A percentile compares a stretch with the other conserved stretches of the same genome.
phyloP scores from a whole-genome alignment of 2,888 invertebrate species.

The Drosophila neutralis region DNA sequence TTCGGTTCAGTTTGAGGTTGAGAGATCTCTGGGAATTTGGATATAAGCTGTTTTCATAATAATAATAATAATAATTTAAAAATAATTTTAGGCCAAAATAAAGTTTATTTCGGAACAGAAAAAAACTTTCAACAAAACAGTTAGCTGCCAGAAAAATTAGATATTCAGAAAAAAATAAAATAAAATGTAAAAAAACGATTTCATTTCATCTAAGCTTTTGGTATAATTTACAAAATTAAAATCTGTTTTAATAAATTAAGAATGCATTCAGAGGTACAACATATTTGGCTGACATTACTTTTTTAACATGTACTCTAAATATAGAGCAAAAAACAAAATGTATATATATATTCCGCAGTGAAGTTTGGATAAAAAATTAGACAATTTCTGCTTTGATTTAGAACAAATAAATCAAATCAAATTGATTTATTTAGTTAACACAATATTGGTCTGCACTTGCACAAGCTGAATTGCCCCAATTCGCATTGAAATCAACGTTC shows the following conservation, averaged over 20 bases:
- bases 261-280: not conserved
- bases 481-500: not conserved
- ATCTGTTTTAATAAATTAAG: not conserved
- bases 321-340: not conserved
- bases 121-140: not conserved
- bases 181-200: not conserved
- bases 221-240: not conserved
- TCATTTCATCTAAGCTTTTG: not conserved
- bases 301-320: not conserved
- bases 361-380: not conserved
- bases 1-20: not conserved
- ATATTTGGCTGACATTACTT: not conserved
- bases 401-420: not conserved
- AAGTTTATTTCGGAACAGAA: not conserved
- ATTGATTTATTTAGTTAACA: not conserved
- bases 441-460: not conserved
- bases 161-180: not conserved
- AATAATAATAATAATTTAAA: no score
- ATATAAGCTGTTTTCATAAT: slow-evolving; percentile 1
- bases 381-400: not conserved
- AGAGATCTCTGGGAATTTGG: slow-evolving; percentile 20
- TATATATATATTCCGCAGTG: no score
- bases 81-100: not conserved
- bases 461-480: not conserved
- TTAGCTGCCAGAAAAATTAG: not conserved